Conservation (phyloP, 2,113 vertebrate genomes). For the Garra rufa region DNA sequence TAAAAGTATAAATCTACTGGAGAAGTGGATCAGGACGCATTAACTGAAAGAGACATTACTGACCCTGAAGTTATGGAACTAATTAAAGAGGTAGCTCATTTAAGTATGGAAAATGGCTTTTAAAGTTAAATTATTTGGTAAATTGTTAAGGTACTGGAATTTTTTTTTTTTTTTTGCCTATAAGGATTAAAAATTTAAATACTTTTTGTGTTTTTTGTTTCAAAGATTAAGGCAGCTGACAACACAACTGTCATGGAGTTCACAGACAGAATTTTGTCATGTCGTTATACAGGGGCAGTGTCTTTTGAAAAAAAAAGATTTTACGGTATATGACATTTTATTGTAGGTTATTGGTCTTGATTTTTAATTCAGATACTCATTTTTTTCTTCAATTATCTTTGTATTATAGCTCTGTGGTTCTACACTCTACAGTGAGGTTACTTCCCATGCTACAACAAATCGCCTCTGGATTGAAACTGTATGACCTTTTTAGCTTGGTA, state of each 20-base stretch:
- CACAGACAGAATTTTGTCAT: constrained; percentile 7
- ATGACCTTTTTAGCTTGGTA: not conserved
- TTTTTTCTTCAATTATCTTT: too few species aligned
- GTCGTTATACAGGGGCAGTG: not conserved
- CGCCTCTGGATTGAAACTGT: not conserved
- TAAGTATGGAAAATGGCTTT: too few species aligned
- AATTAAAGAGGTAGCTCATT: too few species aligned
- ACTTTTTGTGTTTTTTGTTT: not conserved
- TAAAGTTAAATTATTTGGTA: too few species aligned
- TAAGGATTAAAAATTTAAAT: too few species aligned
- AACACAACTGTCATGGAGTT: not conserved
- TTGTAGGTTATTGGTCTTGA: not conserved
- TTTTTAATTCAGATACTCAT: not conserved
- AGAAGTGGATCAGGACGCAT: too few species aligned
- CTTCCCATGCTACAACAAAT: constrained; percentile 15
- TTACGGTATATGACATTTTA: not conserved
- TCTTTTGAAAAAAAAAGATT: not conserved
- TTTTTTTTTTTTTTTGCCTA: too few species aligned
- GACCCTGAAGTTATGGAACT: too few species aligned
- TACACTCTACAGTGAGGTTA: not conserved
- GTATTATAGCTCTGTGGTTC: not conserved
- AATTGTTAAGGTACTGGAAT: too few species aligned
- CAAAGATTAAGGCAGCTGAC: not conserved
- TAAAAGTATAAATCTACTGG: too few species aligned
- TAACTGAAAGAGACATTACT: too few species aligned